A percentile compares a stretch with the other conserved stretches of the same genome.
phyloP scores from a whole-genome alignment of 1,140 invertebrate species.

The Cyclina sinensis region DNA sequence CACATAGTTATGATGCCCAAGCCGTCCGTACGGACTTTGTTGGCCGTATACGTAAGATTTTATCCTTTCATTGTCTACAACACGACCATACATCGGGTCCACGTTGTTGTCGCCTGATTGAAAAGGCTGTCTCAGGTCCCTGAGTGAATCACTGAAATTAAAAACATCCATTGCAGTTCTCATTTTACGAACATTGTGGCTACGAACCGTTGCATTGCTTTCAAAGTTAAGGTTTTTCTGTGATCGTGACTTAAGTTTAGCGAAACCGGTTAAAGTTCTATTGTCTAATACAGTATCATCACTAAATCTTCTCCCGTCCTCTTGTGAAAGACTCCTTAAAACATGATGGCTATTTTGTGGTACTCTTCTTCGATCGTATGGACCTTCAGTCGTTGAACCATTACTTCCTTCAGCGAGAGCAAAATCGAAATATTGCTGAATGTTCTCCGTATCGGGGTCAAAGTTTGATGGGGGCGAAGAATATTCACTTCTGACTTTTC shows the following conservation, averaged over 20 bases:
- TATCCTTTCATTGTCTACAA: conserved; percentile 57
- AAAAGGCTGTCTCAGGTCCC: conserved; percentile 67
- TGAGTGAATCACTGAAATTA: conserved; percentile 75
- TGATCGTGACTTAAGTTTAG: conserved; percentile 71
- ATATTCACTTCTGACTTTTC: conserved; percentile 72
- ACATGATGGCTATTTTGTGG: neutral
- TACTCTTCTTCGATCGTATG: neutral
- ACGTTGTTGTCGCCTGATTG: neutral
- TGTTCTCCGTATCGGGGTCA: conserved; percentile 9
- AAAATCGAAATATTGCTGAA: conserved; percentile 48
- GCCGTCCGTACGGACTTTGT: conserved; percentile 28
- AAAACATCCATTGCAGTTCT: conserved; percentile 78
- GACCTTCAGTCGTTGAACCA: neutral
- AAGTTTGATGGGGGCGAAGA: neutral
- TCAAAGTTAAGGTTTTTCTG: conserved; percentile 76
- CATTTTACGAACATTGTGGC: conserved; percentile 79
- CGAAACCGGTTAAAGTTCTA: conserved; percentile 47
- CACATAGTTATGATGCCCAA: conserved; percentile 63
- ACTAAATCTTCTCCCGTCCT: conserved; percentile 24
- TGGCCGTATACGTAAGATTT: conserved; percentile 55
- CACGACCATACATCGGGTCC: conserved; percentile 49
- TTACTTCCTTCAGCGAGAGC: neutral
- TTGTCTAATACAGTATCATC: conserved; percentile 74
- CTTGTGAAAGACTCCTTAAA: neutral
- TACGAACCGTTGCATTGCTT: conserved; percentile 81